A percentile compares a stretch with the other conserved stretches of the same genome.
Conservation (phyloP, 2,888 invertebrate species). For the Heliothis peltigera region DNA sequence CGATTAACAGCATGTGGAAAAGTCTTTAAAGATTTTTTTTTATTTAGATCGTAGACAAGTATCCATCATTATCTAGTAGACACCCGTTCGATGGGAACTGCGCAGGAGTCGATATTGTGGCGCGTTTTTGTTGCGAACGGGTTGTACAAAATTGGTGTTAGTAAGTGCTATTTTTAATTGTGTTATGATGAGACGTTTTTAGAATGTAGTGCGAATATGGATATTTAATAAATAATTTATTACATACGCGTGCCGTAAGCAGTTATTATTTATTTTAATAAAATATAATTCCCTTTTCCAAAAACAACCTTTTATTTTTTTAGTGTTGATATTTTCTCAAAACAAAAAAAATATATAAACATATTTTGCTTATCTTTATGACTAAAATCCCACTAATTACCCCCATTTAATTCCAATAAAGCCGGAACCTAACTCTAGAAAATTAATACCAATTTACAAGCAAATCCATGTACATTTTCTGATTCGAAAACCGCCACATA, state of each 20-base stretch:
- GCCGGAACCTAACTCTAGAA: background rate
- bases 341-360: too few species aligned
- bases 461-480: constrained; percentile 3
- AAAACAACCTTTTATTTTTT: too few species aligned
- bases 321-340: too few species aligned
- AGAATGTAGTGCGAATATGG: background rate
- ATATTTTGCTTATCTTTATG: too few species aligned
- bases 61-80: constrained; percentile 63
- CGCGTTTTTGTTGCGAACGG: constrained; percentile 48
- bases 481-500: constrained; percentile 12
- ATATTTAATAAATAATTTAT: too few species aligned
- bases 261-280: too few species aligned
- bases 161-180: constrained; percentile 46
- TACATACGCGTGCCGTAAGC: too few species aligned
- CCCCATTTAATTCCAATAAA: background rate
- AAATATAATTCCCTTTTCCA: too few species aligned
- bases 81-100: constrained; percentile 72
- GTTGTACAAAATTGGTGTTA: constrained; percentile 51
- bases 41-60: constrained; percentile 63
- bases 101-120: constrained; percentile 49
- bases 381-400: background rate
- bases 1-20: constrained; percentile 11
- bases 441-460: constrained; percentile 2
- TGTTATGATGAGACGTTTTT: constrained; percentile 23
- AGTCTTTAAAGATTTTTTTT: constrained; percentile 53